Evolutionary conservation across 2,113 vertebrate genomes (phyloP).

Genomic region (Dipodomys merriami): DNA sequence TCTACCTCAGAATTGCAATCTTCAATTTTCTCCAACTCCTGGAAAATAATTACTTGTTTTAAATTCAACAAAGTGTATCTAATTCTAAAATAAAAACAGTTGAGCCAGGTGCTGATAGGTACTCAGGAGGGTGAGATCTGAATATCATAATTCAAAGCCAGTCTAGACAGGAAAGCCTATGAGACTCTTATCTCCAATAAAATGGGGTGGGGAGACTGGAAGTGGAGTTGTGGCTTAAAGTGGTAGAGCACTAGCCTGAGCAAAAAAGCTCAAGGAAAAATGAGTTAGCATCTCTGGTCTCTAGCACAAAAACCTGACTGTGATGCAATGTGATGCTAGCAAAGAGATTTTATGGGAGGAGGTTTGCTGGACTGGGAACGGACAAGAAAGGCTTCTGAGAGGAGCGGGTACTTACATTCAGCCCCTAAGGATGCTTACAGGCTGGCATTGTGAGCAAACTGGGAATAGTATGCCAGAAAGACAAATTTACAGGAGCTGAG

Average conservation of each 20-base stretch:
- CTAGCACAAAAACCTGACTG: background rate
- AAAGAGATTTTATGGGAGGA: background rate
- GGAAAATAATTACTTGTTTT: conserved; percentile 7
- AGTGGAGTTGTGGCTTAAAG: too few relatives aligned
- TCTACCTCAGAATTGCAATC: background rate
- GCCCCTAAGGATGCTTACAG: background rate
- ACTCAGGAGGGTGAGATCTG: background rate
- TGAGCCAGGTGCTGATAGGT: background rate
- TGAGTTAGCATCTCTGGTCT: background rate
- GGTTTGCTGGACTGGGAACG: too few relatives aligned
- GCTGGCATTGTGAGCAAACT: background rate
- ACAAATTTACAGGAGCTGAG: background rate
- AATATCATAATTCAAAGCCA: too few relatives aligned
- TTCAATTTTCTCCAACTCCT: background rate
- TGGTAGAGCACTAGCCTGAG: too few relatives aligned
- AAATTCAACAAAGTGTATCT: background rate
- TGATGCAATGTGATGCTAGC: background rate
- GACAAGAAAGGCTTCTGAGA: too few relatives aligned
- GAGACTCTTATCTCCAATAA: too few relatives aligned
- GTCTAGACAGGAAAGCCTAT: too few relatives aligned
- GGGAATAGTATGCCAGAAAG: background rate
- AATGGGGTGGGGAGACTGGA: too few relatives aligned
- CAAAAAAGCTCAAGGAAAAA: background rate
- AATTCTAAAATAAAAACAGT: conserved; percentile 13
- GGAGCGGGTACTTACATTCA: background rate